Conservation (phyloP, 2,797 vertebrate genomes). For the Triplophysa yarkandensis region DNA sequence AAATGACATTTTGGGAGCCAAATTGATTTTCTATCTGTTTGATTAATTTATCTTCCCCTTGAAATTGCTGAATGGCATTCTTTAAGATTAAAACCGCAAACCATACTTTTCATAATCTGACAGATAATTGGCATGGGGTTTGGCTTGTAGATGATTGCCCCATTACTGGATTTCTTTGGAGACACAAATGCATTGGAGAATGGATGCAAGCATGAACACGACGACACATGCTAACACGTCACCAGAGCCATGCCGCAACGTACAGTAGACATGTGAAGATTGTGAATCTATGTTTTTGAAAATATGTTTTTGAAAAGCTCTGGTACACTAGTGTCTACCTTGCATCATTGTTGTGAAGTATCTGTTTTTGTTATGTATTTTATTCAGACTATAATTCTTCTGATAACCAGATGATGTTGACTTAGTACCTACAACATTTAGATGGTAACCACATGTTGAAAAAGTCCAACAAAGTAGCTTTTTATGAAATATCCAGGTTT, state of each 20-base stretch:
- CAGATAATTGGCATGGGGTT: conserved; percentile 73
- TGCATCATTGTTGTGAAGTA: background rate
- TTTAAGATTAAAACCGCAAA: conserved; percentile 73
- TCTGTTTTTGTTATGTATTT: background rate
- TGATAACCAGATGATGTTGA: conserved; percentile 4
- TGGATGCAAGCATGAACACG: background rate
- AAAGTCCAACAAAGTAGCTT: no score
- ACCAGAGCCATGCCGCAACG: background rate
- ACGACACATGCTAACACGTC: background rate
- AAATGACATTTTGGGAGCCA: conserved; percentile 72
- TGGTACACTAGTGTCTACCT: background rate
- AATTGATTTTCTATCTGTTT: conserved; percentile 78
- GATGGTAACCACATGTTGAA: no score
- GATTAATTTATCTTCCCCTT: conserved; percentile 78
- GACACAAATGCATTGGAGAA: conserved; percentile 22
- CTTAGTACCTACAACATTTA: no score
- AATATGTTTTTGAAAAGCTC: background rate
- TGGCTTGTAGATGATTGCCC: conserved; percentile 70
- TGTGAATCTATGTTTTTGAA: background rate
- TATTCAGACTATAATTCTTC: background rate
- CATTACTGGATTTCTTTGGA: conserved; percentile 61
- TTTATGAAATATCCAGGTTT: no score
- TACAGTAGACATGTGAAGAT: no score
- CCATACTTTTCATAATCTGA: conserved; percentile 74
- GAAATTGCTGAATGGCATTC: conserved; percentile 73